Evolutionary conservation across 1,140 invertebrate species (phyloP).

Genomic region (Temnothorax longispinosus): DNA sequence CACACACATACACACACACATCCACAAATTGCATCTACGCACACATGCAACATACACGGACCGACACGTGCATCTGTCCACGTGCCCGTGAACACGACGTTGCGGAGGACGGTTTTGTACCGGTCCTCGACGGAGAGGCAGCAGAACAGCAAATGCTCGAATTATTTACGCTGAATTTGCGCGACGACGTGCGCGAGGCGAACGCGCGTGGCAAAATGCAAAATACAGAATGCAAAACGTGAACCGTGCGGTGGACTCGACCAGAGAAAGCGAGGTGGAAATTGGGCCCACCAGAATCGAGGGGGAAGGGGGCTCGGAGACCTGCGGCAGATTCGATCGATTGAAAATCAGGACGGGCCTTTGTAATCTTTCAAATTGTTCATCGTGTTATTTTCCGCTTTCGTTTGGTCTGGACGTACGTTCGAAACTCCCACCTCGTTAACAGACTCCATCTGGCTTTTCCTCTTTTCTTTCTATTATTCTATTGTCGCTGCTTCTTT

Average conservation of each 20-base stretch:
- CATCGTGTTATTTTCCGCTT: slow-evolving; percentile 72
- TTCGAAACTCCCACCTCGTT: not conserved
- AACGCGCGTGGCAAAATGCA: slow-evolving; percentile 66
- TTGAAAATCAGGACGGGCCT: slow-evolving; percentile 73
- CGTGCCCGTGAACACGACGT: slow-evolving; percentile 25
- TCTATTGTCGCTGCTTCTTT: not conserved
- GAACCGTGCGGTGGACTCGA: slow-evolving; percentile 25
- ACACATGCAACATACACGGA: not conserved
- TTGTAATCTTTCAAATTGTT: slow-evolving; percentile 78
- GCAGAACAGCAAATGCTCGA: slow-evolving; percentile 47
- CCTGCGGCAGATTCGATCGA: slow-evolving; percentile 68
- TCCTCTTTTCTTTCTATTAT: not conserved
- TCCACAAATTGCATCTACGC: not conserved
- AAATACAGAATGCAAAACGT: slow-evolving; percentile 66
- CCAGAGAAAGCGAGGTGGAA: not conserved
- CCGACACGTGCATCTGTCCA: not conserved
- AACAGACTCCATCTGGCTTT: not conserved
- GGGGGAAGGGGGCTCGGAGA: not conserved
- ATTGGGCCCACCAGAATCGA: not conserved
- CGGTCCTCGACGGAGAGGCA: not conserved
- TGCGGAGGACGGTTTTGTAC: not conserved
- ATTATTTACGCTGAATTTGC: slow-evolving; percentile 79
- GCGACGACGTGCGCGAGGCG: slow-evolving; percentile 48
- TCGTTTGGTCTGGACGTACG: slow-evolving; percentile 10
- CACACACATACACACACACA: not conserved